Percentiles rank a stretch among this genome's conserved stretches.
These are phyloP conservation scores for Pelusios castaneus DNA, from an alignment of 2,113 vertebrate species.

Conservation along the genomic window DNA sequence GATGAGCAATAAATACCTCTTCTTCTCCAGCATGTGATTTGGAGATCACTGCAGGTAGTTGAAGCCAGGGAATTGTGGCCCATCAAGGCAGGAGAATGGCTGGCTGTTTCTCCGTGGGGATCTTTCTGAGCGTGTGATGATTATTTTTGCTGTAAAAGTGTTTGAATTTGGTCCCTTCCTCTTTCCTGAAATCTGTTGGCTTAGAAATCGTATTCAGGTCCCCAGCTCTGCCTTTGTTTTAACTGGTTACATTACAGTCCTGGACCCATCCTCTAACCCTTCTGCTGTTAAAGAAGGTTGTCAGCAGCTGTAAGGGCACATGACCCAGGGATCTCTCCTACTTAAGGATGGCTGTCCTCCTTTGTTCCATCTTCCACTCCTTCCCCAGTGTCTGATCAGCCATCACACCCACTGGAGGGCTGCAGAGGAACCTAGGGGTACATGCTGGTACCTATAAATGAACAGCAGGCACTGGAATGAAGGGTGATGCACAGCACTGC, in stretches of 20 bases:
- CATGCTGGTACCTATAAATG: background rate
- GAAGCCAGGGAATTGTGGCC: background rate
- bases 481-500: background rate
- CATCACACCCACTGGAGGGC: background rate
- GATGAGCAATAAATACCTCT: accelerated
- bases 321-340: background rate
- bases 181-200: background rate
- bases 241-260: background rate
- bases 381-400: background rate
- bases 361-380: background rate
- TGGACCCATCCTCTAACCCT: background rate
- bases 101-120: background rate
- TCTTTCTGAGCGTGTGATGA: background rate
- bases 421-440: background rate
- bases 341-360: background rate
- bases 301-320: background rate
- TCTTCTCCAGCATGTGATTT: background rate
- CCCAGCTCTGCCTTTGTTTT: background rate
- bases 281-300: background rate
- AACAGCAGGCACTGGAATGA: background rate
- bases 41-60: background rate
- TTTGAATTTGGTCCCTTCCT: background rate
- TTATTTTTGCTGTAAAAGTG: background rate
- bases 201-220: background rate
- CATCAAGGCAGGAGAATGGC: background rate